Conservation (phyloP, 2,797 vertebrate species). For the Aphelocoma californica region DNA sequence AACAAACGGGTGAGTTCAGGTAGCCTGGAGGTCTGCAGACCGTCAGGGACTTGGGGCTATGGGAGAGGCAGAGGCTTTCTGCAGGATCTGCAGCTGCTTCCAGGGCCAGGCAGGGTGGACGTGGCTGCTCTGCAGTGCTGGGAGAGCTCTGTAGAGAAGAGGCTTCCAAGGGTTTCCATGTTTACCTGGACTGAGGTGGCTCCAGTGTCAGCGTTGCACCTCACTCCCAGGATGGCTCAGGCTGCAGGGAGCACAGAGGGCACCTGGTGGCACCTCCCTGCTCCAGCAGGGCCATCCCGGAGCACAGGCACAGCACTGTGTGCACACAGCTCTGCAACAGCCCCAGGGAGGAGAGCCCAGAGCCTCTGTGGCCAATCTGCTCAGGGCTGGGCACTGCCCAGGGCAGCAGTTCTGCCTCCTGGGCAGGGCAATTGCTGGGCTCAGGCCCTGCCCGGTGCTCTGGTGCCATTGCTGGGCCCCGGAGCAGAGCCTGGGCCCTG, state of each 20-base stretch:
- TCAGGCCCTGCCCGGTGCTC: too few species aligned
- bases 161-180: not conserved
- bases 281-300: not conserved
- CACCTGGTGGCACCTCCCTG: not conserved
- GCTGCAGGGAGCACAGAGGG: not conserved
- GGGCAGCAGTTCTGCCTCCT: too few species aligned
- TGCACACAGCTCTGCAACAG: too few species aligned
- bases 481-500: too few species aligned
- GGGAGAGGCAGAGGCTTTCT: not conserved
- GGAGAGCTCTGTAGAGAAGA: not conserved
- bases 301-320: not conserved
- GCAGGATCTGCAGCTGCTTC: not conserved
- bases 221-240: fast-evolving
- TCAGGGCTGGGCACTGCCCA: too few species aligned
- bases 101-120: not conserved
- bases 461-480: too few species aligned
- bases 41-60: not conserved
- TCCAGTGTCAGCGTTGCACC: not conserved
- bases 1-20: not conserved
- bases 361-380: too few species aligned
- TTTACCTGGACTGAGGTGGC: not conserved
- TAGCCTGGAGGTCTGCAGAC: not conserved
- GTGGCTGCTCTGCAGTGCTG: too few species aligned
- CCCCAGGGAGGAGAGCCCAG: too few species aligned
- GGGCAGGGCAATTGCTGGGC: too few species aligned